phyloP scores from a whole-genome alignment of 2,113 vertebrate genomes.

The Lophochroa leadbeateri region DNA sequence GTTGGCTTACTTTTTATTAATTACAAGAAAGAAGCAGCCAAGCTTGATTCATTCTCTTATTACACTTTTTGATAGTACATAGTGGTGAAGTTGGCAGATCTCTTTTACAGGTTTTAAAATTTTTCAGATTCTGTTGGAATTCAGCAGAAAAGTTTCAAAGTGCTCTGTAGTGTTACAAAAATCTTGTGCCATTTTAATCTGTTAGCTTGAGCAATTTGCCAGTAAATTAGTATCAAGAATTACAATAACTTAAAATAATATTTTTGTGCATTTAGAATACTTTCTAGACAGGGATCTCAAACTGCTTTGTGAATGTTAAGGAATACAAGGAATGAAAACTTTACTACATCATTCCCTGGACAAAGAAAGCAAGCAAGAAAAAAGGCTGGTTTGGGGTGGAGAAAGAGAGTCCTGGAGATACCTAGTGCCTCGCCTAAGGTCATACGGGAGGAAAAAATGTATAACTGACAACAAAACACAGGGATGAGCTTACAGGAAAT shows the following conservation, averaged over 20 bases:
- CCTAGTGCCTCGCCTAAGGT: neutral
- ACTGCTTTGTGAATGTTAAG: neutral
- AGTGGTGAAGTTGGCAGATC: neutral
- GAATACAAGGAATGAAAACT: neutral
- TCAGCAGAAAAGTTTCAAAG: neutral
- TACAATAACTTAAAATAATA: slow-evolving; percentile 13
- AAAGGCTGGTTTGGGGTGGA: neutral
- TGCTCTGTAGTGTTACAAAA: neutral
- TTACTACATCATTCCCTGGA: neutral
- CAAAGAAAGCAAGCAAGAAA: neutral
- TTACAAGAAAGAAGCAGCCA: neutral
- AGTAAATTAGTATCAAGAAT: slow-evolving; percentile 14
- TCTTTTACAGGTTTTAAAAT: neutral
- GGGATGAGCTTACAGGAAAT: neutral
- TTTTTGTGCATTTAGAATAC: neutral
- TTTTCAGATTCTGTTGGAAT: slow-evolving; percentile 7
- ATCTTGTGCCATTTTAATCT: slow-evolving; percentile 16
- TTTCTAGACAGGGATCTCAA: neutral
- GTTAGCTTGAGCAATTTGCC: neutral
- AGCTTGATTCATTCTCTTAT: neutral
- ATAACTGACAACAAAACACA: neutral
- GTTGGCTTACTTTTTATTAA: slow-evolving; percentile 8
- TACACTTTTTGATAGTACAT: neutral
- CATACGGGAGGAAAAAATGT: neutral
- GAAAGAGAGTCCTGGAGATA: neutral